These are phyloP conservation scores for Okapia johnstoni DNA, from an alignment of 2,113 vertebrate genomes.

Conservation along the genomic window DNA sequence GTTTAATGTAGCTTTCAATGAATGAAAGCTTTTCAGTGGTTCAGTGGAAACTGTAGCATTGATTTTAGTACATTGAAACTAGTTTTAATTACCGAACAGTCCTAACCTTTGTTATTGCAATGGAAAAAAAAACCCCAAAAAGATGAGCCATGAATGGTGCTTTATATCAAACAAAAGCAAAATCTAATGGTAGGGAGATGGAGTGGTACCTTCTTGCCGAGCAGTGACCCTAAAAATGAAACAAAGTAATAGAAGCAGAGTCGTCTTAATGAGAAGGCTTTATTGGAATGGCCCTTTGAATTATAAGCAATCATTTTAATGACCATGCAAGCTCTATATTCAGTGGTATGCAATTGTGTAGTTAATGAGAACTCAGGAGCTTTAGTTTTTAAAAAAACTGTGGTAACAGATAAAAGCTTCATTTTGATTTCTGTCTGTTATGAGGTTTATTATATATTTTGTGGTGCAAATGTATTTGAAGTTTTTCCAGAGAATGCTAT, in stretches of 20 bases:
- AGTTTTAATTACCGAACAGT: not conserved
- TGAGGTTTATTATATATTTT: not conserved
- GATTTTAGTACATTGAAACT: not conserved
- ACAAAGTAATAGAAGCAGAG: not conserved
- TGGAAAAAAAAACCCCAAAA: not conserved
- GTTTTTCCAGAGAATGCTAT: not conserved
- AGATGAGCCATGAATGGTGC: not conserved
- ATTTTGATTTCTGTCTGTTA: not conserved
- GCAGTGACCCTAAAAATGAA: not conserved
- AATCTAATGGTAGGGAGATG: not conserved
- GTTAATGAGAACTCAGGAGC: not conserved
- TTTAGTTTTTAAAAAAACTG: not conserved
- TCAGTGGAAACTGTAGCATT: not conserved
- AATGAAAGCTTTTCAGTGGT: not conserved
- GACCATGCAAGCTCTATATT: not conserved
- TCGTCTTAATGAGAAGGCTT: not conserved
- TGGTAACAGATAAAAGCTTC: not conserved
- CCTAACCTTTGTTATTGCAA: not conserved
- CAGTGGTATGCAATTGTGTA: not conserved
- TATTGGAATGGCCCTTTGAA: not conserved
- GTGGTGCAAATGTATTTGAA: not conserved
- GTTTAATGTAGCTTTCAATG: not conserved
- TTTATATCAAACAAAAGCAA: constrained; percentile 14
- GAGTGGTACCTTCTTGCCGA: not conserved
- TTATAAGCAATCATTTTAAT: not conserved